Base-by-base conservation (phyloP, 2,888 invertebrate genomes). In the Mythimna lalbum region DNA sequence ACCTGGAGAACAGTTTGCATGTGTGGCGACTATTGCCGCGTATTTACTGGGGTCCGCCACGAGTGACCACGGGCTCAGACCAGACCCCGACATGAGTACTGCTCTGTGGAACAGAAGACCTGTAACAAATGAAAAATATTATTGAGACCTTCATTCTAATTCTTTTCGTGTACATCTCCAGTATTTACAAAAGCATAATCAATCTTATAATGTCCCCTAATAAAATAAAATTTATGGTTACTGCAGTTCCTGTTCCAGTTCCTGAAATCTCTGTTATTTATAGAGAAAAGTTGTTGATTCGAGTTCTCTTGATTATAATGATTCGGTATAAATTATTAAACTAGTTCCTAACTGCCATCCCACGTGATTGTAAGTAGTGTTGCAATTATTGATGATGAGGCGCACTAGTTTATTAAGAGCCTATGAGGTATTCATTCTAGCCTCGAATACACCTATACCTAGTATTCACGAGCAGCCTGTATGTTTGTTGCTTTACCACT, bases 71-170 rank as follows among this genome's bases (percentile, higher is more conserved):
- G 98, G 98, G 74, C 98, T 98, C 69, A 99, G 96, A 0, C 98
- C 98, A 7, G 98, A 98, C 17, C 99, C 99, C 57, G 98, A 98
- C 98, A 98, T 98, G 78, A 99, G 96, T 73, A 99, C 97, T 50
- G 98, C 98, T 82, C 98, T 97, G 92, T 98, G 98, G 93, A 99
- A 99, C 63, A 99, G 97, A 55, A 98, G 96, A 87, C 98, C 98
- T 98, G 96, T 6, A 96, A 97, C 90, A 93, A 94, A 78, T 31
- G 6, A 9, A 19, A 0, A 17, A 12, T 3, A 23, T 66, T 74
- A 69, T 50, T 17, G 17, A 50, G n/a, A 39, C 5, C 14, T 21
- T 7, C 2, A 17, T 36, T 33, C n/a, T 47, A 14, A 1, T 27
- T 27, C 27, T 27, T 27, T 27, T 27, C 27, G 27, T 1, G 27